Percentiles rank a stretch among this genome's conserved stretches.
Evolutionary conservation across 2,113 vertebrate genomes (phyloP).

Genomic region (Mystacornis crossleyi): DNA sequence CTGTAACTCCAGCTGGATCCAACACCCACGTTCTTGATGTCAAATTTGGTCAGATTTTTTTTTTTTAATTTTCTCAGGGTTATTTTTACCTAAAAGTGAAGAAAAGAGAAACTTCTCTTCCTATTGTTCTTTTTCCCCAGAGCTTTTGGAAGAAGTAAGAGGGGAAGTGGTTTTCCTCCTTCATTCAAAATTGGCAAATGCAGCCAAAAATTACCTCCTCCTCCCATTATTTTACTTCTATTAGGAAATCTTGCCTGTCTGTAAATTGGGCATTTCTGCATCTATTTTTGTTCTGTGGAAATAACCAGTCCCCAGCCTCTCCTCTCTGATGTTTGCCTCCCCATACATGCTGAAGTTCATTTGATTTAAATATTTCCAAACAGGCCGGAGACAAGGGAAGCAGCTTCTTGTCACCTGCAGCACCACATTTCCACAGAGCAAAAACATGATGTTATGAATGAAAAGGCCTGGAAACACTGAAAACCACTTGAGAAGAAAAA

Average conservation of each 20-base stretch:
- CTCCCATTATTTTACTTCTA: background rate
- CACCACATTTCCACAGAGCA: background rate
- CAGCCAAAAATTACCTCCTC: background rate
- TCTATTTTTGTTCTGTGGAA: background rate
- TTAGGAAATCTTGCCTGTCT: background rate
- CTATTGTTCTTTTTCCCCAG: background rate
- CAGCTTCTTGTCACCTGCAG: background rate
- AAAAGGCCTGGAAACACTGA: background rate
- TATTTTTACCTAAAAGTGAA: constrained; percentile 47
- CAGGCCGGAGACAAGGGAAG: background rate
- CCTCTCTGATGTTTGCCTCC: background rate
- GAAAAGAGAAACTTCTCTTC: constrained; percentile 28
- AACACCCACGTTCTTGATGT: background rate
- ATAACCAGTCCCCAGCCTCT: background rate
- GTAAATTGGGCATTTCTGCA: background rate
- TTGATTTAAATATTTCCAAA: background rate
- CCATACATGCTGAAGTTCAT: background rate
- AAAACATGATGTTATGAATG: fast-evolving
- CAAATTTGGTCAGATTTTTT: background rate
- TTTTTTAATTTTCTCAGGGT: background rate
- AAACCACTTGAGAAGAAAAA: background rate
- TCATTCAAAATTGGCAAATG: background rate
- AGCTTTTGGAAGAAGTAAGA: background rate
- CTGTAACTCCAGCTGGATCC: background rate
- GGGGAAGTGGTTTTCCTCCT: background rate